Base-by-base conservation (phyloP, 2,888 invertebrate genomes). In the Epiblema foenella region DNA sequence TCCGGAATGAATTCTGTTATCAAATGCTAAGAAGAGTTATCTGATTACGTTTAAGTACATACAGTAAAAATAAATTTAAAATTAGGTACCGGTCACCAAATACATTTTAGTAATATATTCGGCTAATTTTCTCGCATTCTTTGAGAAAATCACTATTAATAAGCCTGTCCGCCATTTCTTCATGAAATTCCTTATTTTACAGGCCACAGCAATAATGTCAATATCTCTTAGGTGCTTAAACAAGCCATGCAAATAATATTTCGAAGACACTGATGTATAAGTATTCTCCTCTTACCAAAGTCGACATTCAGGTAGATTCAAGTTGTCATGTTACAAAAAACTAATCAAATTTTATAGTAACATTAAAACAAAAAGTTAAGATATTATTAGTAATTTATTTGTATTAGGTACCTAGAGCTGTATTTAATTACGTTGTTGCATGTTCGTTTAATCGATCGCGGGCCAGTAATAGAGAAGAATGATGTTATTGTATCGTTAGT, bases 341-440 rank as follows among this genome's bases (percentile, higher is more conserved):
- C n/a, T 46, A 1, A 46, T 7, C n/a, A 10, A 9, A 29, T 15
- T 2, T 56, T 5, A 15, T 8, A 37, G 37, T 46, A 66, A 24
- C 46, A 17, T 46, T 20, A 42, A 7, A 67, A 58, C n/a, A 12
- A 37, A 67, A 24, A 37, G 51, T 24, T 10, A 46, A 18, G 42
- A 24, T 17, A 49, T 56, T 17, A 42, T 69, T 29, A 24, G 12
- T 33, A 5, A 20, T 51, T 49, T 20, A 24, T 64, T 73, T 68
- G 56, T 67, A 56, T 57, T 60, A 12, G 52, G 12, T 63, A 66
- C 71, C 60, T 57, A 59, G 65, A 74, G 73, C 73, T 74, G 75
- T 72, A 71, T 73, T 73, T 79, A 77, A 83, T 83, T 77, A 76
- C 77, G 74, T 56, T 77, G 77, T 79, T 78, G 78, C 80, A 79